Base-by-base conservation (phyloP, 2,888 invertebrate species). In the Ferdinandea cuprea region DNA sequence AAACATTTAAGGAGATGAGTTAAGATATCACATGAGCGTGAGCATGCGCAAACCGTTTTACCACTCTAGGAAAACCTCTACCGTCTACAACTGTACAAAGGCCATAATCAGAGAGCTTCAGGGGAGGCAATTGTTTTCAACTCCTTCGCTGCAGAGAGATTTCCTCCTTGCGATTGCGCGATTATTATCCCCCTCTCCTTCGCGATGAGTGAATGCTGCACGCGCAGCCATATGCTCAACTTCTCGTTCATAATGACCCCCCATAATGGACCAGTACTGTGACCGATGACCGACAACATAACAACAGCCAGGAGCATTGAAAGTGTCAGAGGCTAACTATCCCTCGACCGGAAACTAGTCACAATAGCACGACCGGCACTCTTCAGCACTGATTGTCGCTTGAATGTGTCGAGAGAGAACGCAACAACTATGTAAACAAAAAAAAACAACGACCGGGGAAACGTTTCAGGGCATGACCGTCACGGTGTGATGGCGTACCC, bases 391-490 rank as follows among this genome's bases (percentile, higher is more conserved):
- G 56, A 37, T 48, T 46, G 50, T 65, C 65, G 61, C 52, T 42
- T 42, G 25, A 25, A 58, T 30, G 46, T 58, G 8, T 15, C 42
- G n/a, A n/a, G n/a, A n/a, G n/a, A n/a, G 42, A 58, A 83, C 72
- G 68, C 78, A 83, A 68, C 72, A 83, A n/a, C n/a, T n/a, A n/a
- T n/a, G n/a, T n/a, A n/a, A 83, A 78, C 59, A 76, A 61, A 72
- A 71, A 71, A 77, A 71, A 35, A 54, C 17, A 40, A n/a, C 37
- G 40, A 40, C 76, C 76, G 54, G 46, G 13, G 30, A 72, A 77
- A 78, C 15, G 78, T 83, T 83, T 83, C 83, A 83, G 83, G 83
- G 83, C 83, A 83, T 83, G 83, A 78, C 83, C 78, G 83, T 83
- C 72, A 83, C 78, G 83, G 35, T 72, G 11, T 54, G 37, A 21